These are phyloP conservation scores for Ganaspis brasiliensis DNA, from an alignment of 2,888 invertebrate species.

Conservation along the genomic window DNA sequence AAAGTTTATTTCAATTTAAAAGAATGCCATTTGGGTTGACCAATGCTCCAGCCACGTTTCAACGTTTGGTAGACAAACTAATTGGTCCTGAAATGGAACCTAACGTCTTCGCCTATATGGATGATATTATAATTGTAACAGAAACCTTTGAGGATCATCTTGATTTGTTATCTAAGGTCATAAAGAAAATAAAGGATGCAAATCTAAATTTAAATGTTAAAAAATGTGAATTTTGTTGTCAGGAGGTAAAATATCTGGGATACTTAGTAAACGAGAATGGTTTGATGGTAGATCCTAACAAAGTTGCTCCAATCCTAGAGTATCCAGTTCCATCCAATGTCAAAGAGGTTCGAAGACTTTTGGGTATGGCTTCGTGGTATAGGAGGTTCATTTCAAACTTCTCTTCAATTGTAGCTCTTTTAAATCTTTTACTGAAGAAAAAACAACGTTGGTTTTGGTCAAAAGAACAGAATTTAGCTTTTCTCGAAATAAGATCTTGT, in stretches of 20 bases:
- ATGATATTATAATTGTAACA: conserved; percentile 55
- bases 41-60: conserved; percentile 60
- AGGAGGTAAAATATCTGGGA: background rate
- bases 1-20: background rate
- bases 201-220: background rate
- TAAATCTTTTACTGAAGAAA: conserved; percentile 49
- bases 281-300: conserved; percentile 3
- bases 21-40: conserved; percentile 50
- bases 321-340: conserved; percentile 60
- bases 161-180: conserved; percentile 33
- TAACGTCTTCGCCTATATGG: conserved; percentile 53
- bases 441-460: conserved; percentile 52
- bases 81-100: conserved; percentile 60
- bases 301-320: conserved; percentile 49
- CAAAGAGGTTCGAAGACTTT: conserved; percentile 63
- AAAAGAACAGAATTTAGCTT: too few relatives aligned
- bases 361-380: conserved; percentile 70
- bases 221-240: background rate
- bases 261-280: background rate
- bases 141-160: conserved; percentile 54
- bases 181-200: conserved; percentile 38
- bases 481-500: too few relatives aligned
- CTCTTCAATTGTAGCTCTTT: conserved; percentile 53
- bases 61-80: conserved; percentile 56
- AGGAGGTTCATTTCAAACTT: conserved; percentile 64